Evolutionary conservation across 2,797 vertebrate species (phyloP).

Genomic region (Liasis olivaceus): DNA sequence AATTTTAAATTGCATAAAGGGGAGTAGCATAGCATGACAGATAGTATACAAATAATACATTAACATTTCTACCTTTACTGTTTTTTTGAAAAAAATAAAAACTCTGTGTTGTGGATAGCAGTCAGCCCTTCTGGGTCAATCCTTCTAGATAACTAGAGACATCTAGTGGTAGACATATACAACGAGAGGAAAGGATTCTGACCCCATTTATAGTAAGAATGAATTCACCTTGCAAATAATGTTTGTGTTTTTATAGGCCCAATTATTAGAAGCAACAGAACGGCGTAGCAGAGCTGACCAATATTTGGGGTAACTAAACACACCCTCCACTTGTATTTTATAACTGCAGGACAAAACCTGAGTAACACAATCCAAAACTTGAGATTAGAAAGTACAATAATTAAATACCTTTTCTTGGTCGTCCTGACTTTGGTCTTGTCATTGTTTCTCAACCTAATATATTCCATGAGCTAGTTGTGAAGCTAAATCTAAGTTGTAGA

Average conservation of each 20-base stretch:
- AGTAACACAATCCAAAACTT: neutral
- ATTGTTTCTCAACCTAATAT: neutral
- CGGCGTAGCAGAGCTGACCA: too few species aligned
- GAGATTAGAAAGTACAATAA: neutral
- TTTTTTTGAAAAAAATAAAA: neutral
- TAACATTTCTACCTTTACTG: neutral
- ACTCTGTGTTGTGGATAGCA: neutral
- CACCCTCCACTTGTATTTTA: neutral
- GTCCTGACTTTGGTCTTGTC: neutral
- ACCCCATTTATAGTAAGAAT: neutral
- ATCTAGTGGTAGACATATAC: neutral
- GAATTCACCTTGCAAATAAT: neutral
- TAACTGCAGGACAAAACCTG: neutral
- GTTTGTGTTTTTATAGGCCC: neutral
- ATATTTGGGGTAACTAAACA: neutral
- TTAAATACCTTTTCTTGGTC: neutral
- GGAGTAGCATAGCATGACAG: neutral
- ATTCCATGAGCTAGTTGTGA: neutral
- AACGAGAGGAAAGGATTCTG: neutral
- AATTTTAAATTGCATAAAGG: neutral
- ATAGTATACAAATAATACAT: neutral
- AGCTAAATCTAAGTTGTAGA: neutral
- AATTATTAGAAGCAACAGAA: neutral
- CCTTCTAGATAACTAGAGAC: neutral
- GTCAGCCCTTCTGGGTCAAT: neutral